A percentile compares a stretch with the other conserved stretches of the same genome.
Evolutionary conservation across 1,140 invertebrate species (phyloP).

Genomic region (Geopemphigus sp.): DNA sequence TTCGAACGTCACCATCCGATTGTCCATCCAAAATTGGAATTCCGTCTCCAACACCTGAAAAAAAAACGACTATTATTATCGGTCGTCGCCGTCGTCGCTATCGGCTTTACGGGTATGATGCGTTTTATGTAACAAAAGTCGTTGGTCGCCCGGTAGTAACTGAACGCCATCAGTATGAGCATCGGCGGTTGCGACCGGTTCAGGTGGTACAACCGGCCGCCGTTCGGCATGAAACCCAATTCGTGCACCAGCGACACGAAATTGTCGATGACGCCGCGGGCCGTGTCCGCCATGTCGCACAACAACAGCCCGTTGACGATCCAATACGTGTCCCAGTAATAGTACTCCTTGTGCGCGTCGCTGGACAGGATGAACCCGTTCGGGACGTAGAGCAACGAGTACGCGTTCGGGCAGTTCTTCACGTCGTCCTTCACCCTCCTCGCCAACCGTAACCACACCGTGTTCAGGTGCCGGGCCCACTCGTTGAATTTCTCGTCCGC

Average conservation of each 20-base stretch:
- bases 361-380: constrained; percentile 83
- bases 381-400: constrained; percentile 73
- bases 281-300: constrained; percentile 75
- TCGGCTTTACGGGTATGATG: constrained; percentile 59
- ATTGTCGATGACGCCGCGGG: constrained; percentile 69
- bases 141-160: constrained; percentile 65
- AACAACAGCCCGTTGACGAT: no score
- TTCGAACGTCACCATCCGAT: constrained; percentile 56
- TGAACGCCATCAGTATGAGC: constrained; percentile 73
- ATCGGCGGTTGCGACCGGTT: constrained; percentile 77
- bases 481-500: constrained; percentile 61
- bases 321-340: no score
- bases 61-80: constrained; percentile 65
- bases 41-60: constrained; percentile 68
- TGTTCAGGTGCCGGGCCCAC: constrained; percentile 63
- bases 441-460: constrained; percentile 71
- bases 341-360: constrained; percentile 64
- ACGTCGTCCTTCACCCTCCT: constrained; percentile 68
- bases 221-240: constrained; percentile 75
- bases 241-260: constrained; percentile 66
- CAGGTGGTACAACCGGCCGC: constrained; percentile 73
- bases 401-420: constrained; percentile 60
- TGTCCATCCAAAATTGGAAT: constrained; percentile 65
- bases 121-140: constrained; percentile 66
- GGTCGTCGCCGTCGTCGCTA: no score